These are phyloP conservation scores for Meriones unguiculatus DNA, from an alignment of 2,113 vertebrate species.

Conservation along the genomic window DNA sequence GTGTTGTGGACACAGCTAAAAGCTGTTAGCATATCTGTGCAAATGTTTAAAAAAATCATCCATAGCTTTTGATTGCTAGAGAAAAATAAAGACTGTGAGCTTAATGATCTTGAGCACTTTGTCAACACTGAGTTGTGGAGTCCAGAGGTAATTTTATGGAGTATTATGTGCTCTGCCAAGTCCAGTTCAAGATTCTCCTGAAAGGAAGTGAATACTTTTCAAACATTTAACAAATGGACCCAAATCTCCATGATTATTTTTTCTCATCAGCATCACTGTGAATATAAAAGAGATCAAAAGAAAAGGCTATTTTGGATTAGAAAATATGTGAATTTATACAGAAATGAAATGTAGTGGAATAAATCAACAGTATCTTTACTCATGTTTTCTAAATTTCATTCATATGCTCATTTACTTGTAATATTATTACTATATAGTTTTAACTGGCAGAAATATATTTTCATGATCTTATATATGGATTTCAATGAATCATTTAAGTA, in stretches of 20 bases:
- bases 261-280: neutral
- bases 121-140: neutral
- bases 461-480: neutral
- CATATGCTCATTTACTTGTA: neutral
- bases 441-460: neutral
- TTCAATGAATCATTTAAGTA: neutral
- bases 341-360: neutral
- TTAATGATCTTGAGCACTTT: slow-evolving; percentile 29
- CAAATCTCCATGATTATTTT: slow-evolving; percentile 31
- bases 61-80: slow-evolving; percentile 11
- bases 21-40: neutral
- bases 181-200: neutral
- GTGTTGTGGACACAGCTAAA: neutral
- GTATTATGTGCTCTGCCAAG: neutral
- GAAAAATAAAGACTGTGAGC: slow-evolving; percentile 26
- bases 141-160: neutral
- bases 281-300: neutral
- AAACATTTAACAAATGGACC: slow-evolving; percentile 35
- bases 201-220: slow-evolving; percentile 26
- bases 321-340: neutral
- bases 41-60: slow-evolving; percentile 17
- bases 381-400: neutral
- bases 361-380: neutral
- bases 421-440: neutral
- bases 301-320: neutral